Conservation (phyloP, 2,888 invertebrate species). For the Philaethria dido region DNA sequence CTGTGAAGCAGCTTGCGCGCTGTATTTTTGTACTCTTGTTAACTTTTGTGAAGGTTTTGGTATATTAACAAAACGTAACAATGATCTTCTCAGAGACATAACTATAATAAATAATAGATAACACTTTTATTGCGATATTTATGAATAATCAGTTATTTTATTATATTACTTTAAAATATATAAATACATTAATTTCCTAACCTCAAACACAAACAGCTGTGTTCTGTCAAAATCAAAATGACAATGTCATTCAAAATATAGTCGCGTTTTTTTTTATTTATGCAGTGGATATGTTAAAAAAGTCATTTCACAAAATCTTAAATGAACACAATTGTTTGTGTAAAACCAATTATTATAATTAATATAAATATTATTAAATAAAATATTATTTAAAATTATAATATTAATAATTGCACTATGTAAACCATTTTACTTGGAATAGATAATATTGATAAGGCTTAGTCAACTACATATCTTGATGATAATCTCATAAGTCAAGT, state of each 20-base stretch:
- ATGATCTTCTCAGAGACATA: constrained; percentile 62
- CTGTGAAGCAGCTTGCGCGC: constrained; percentile 54
- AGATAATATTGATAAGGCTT: constrained; percentile 24
- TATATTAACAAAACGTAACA: constrained; percentile 48
- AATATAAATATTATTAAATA: background rate
- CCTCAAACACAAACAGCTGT: constrained; percentile 11
- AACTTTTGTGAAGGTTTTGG: constrained; percentile 48
- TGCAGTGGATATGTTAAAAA: background rate
- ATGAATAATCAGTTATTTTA: too few species aligned
- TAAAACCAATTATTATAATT: background rate
- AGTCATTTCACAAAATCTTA: too few species aligned
- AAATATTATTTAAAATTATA: background rate
- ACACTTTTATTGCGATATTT: background rate
- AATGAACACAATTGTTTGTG: background rate
- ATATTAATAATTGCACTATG: background rate
- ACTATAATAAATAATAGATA: background rate
- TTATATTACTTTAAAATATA: constrained; percentile 17
- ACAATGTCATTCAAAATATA: background rate
- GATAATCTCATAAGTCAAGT: constrained; percentile 15
- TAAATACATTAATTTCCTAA: background rate
- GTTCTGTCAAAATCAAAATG: constrained; percentile 1
- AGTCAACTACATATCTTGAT: background rate
- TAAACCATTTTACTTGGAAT: background rate
- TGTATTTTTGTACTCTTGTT: constrained; percentile 47
- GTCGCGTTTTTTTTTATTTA: background rate